A percentile compares a stretch with the other conserved stretches of the same genome.
Evolutionary conservation across 1,140 invertebrate species (phyloP).

Genomic region (Bombus confusus): DNA sequence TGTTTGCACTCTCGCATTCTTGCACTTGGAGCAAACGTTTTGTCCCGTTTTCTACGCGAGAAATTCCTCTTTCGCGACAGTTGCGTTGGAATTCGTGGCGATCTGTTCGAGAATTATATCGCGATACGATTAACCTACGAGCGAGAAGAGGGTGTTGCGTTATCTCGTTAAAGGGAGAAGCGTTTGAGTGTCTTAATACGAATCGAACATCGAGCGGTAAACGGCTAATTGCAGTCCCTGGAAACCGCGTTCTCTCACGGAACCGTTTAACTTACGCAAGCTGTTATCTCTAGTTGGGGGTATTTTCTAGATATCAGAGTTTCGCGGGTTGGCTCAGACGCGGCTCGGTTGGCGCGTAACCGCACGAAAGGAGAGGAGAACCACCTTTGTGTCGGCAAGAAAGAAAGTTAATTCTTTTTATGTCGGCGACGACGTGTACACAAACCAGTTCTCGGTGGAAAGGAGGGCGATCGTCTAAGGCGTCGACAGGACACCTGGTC

Average conservation of each 20-base stretch:
- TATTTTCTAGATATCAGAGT: slow-evolving; percentile 17
- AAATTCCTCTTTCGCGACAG: not conserved
- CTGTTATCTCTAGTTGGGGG: not conserved
- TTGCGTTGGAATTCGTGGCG: too few species aligned
- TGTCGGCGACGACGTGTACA: slow-evolving; percentile 16
- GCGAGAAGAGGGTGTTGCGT: not conserved
- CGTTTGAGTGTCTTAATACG: not conserved
- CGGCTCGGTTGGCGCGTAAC: slow-evolving; percentile 1
- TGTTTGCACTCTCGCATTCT: not conserved
- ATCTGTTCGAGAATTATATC: not conserved
- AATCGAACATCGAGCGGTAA: not conserved
- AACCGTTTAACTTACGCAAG: not conserved
- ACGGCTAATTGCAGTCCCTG: not conserved
- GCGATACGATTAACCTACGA: not conserved
- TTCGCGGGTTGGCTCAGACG: not conserved
- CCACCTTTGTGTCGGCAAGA: slow-evolving; percentile 12
- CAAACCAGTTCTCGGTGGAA: slow-evolving; percentile 1
- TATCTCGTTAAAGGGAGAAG: not conserved
- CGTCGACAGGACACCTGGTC: slow-evolving; percentile 73
- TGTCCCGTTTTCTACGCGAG: not conserved
- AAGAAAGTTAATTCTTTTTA: slow-evolving; percentile 59
- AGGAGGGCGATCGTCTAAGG: slow-evolving; percentile 49
- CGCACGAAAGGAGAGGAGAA: not conserved
- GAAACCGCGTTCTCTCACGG: not conserved
- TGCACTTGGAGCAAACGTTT: not conserved